Evolutionary conservation across 2,797 vertebrate genomes (phyloP), one percentile per base, ranked within the genome.

Genomic region (Peromyscus melanophrys): DNA sequence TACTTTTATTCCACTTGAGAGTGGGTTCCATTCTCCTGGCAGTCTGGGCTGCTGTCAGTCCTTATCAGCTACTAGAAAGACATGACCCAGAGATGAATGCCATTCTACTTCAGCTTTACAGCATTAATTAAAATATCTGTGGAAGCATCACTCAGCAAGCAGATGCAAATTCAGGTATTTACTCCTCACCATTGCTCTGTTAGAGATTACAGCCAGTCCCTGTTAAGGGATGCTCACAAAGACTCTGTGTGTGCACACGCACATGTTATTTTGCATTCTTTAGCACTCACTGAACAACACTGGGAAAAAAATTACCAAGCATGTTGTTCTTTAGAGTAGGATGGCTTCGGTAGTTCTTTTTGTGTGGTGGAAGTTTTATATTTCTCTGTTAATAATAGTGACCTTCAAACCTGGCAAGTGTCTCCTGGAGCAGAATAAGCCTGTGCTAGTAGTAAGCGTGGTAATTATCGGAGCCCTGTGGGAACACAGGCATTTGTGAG

Each of bases 361-460:
- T 85, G n/a, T 65, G 25, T 90, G 69, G 49, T 49, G 11, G 59
- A 90, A 57, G n/a, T 61, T 34, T 49, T 40, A 17, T 43, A 34
- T 86, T 78, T n/a, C 14, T 21, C 37, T 88, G 88, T 92, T 63
- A 55, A 34, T 76, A 88, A 96, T 71, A 92, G 77, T 91, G 77
- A 83, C 55, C 55, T 95, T 77, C 27, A 95, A 96, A 77, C 52
- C 71, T 49, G 46, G n/a, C 49, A 52, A 59, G 4, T 81, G 49
- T 86, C 61, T 95, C 87, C 84, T 63, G 76, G 92, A 93, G 57
- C 57, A 91, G 76, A 97, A 55, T 73, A 65, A 93, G 43, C 69
- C 16, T 52, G 75, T 59, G 23, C 52, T 90, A 65, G n/a, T 81
- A 76, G 61, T 65, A 59, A 57, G 63, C 21, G 34, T 21, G 40